These are phyloP conservation scores for Gambusia yucatana DNA, from an alignment of 2,797 vertebrate genomes.

Conservation along the genomic window DNA sequence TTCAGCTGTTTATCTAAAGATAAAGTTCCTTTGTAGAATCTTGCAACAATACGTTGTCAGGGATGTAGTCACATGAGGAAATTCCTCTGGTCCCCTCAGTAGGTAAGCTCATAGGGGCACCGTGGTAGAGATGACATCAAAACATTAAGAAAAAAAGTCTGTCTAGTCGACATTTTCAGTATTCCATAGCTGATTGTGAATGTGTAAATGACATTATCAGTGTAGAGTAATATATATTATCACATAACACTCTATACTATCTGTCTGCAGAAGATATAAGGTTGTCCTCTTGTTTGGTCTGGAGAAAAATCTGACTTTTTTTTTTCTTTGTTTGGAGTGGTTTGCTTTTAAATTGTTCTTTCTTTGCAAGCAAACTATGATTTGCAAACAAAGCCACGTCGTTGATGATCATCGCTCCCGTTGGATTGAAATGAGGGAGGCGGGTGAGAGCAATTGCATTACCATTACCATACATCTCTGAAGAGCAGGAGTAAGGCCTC, in stretches of 20 bases:
- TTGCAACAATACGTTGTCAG: not conserved
- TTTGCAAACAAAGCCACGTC: not conserved
- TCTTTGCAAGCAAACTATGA: not conserved
- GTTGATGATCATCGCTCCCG: too few species aligned
- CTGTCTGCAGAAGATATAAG: too few species aligned
- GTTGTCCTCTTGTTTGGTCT: not conserved
- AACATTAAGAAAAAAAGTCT: too few species aligned
- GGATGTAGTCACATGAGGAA: not conserved
- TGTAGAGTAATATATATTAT: too few species aligned
- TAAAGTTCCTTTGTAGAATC: not conserved
- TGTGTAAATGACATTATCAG: too few species aligned
- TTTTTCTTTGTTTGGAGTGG: not conserved
- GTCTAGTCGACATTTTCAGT: too few species aligned
- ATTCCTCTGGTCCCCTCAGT: not conserved
- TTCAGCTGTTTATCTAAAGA: not conserved
- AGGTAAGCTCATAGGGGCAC: too few species aligned
- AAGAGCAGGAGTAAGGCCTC: too few species aligned
- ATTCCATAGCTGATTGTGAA: too few species aligned
- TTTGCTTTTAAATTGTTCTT: not conserved
- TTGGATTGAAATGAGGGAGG: not conserved
- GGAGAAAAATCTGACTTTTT: not conserved
- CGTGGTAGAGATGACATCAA: too few species aligned
- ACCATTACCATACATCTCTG: too few species aligned
- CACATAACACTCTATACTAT: too few species aligned
- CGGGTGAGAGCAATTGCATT: not conserved